phyloP scores from a whole-genome alignment of 2,113 vertebrate species.

The Cathartes aura region DNA sequence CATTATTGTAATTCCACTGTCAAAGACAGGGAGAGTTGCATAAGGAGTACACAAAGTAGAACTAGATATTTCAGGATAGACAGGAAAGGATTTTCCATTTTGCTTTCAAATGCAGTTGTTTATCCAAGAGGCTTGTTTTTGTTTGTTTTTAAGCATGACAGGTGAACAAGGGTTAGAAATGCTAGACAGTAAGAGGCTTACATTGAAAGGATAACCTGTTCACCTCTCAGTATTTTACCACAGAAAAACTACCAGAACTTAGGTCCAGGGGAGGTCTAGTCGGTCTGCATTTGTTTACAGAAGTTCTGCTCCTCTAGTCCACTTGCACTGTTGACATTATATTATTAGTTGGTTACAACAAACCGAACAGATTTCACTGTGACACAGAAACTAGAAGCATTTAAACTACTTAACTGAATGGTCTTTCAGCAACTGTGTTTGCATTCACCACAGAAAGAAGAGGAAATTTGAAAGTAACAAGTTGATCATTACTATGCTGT shows the following conservation, averaged over 20 bases:
- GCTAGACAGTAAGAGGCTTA: not conserved
- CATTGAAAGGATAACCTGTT: not conserved
- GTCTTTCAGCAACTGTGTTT: not conserved
- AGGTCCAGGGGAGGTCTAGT: not conserved
- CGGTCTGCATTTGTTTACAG: not conserved
- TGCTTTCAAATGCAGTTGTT: not conserved
- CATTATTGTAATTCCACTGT: accelerated
- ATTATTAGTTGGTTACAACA: slow-evolving; percentile 1
- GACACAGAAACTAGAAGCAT: not conserved
- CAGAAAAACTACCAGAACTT: not conserved
- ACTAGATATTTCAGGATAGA: not conserved
- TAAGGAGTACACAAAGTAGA: not conserved
- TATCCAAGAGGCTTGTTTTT: not conserved
- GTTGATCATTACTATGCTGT: not conserved
- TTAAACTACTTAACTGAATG: not conserved
- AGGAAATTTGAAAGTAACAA: not conserved
- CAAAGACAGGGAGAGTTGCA: not conserved
- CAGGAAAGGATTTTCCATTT: not conserved
- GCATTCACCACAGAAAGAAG: not conserved
- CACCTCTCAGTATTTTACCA: not conserved
- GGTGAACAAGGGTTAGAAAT: not conserved
- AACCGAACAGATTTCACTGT: not conserved
- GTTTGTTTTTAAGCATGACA: not conserved
- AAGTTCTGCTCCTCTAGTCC: not conserved
- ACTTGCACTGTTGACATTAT: not conserved